phyloP scores from a whole-genome alignment of 2,113 vertebrate genomes.

The Vidua chalybeata region DNA sequence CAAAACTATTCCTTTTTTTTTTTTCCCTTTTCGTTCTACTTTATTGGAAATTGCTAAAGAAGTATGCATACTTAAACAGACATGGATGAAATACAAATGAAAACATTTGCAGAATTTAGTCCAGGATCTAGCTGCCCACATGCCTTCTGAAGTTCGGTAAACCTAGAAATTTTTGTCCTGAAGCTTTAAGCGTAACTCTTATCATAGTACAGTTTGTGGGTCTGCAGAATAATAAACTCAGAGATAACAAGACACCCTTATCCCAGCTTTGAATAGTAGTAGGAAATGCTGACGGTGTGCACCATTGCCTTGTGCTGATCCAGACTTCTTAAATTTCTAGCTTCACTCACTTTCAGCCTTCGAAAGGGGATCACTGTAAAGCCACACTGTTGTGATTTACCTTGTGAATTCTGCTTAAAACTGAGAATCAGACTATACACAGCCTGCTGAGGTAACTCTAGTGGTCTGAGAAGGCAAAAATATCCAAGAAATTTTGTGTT shows the following conservation, averaged over 20 bases:
- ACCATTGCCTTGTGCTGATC: constrained; percentile 38
- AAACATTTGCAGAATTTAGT: background rate
- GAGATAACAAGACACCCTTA: constrained; percentile 47
- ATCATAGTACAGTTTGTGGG: background rate
- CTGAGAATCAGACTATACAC: background rate
- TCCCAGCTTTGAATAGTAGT: constrained; percentile 40
- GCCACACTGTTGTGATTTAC: constrained; percentile 44
- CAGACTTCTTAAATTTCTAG: constrained; percentile 48
- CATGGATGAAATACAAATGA: background rate
- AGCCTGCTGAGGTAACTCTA: background rate
- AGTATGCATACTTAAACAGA: background rate
- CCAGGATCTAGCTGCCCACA: background rate
- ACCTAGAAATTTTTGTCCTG: background rate
- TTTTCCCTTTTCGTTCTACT: fast-evolving
- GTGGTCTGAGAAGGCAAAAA: constrained; percentile 6
- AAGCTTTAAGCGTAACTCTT: background rate
- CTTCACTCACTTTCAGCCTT: constrained; percentile 50
- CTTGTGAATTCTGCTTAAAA: constrained; percentile 57
- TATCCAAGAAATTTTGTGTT: constrained; percentile 1
- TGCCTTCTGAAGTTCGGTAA: background rate
- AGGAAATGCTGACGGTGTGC: background rate
- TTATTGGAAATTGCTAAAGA: background rate
- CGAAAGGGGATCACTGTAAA: constrained; percentile 66
- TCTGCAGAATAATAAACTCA: constrained; percentile 18
- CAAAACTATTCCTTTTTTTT: background rate